Evolutionary conservation across 2,113 vertebrate species (phyloP), one percentile per base, ranked within the genome.

Genomic region (Hyla sarda): DNA sequence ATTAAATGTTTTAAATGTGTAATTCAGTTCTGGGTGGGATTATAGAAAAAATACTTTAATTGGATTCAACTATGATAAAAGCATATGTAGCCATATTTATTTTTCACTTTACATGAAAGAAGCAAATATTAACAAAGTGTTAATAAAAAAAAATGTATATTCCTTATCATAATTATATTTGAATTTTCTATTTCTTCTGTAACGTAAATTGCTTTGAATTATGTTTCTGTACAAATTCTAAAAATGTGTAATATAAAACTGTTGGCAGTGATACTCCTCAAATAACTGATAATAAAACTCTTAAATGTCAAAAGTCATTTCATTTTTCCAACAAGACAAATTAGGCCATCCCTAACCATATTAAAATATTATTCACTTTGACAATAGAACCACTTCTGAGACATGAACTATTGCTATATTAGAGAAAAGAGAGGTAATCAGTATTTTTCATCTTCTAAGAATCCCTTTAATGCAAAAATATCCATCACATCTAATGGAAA

Each of bases 311-410:
- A 89, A 91, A 94, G 87, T 88, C 76, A 90, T 92, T 94, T 88
- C 84, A 91, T 90, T 93, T 93, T 92, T 92, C 90, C 87, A 89
- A 90, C 87, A 89, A 87, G 88, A 92, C 88, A 82, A 92, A 91
- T 89, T 90, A 93, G 89, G 71, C 87, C 67, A 88, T 90, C 89
- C 87, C 89, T 93, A 93, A 93, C 91, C 89, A 92, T 93, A 94
- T 93, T 95, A 94, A 94, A 94, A 93, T 94, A 94, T 93, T 93
- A 93, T 90, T 94, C 92, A 93, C 89, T 93, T 91, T 93, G 93
- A 94, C 93, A 95, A 90, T 90, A 91, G 89, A 93, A 91, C 89
- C 90, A 91, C 87, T 94, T 92, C 82, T 72, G 89, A 90, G 90
- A 93, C 90, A 93, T 93, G 92, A 94, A 91, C 91, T 92, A 94